Evolutionary conservation across 2,113 vertebrate species (phyloP).

Genomic region (Sminthopsis crassicaudata): DNA sequence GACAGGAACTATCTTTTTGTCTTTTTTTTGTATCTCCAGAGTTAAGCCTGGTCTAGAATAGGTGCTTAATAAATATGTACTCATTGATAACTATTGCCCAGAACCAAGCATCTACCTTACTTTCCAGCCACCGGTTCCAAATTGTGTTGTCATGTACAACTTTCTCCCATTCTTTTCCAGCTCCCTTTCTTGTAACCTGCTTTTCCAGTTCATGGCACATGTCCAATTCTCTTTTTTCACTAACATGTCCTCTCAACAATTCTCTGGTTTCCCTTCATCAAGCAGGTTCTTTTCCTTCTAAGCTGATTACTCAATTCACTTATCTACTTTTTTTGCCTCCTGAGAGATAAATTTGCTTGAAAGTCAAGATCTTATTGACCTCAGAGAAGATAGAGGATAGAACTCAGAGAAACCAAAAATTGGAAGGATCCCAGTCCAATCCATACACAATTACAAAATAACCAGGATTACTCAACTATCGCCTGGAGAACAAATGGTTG

Average conservation of each 20-base stretch:
- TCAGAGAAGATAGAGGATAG: neutral
- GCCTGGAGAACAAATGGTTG: neutral
- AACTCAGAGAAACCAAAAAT: neutral
- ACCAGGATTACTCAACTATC: neutral
- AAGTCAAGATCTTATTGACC: neutral
- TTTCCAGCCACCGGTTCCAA: neutral
- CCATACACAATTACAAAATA: neutral
- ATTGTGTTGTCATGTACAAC: neutral
- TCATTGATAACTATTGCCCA: neutral
- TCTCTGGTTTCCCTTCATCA: neutral
- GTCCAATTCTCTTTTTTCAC: neutral
- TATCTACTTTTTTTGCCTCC: neutral
- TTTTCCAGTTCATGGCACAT: neutral
- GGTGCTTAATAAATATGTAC: too few relatives aligned
- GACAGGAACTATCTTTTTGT: too few relatives aligned
- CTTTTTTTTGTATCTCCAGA: too few relatives aligned
- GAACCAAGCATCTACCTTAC: neutral
- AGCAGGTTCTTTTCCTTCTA: neutral
- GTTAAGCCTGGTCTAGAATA: too few relatives aligned
- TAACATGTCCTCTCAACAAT: neutral
- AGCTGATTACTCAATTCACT: neutral
- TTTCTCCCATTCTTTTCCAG: neutral
- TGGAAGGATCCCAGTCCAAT: neutral
- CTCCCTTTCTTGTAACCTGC: neutral
- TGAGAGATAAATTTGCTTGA: neutral